Evolutionary conservation across 2,113 vertebrate species (phyloP), one percentile per base, ranked within the genome.

Genomic region (Prochilodus magdalenae): DNA sequence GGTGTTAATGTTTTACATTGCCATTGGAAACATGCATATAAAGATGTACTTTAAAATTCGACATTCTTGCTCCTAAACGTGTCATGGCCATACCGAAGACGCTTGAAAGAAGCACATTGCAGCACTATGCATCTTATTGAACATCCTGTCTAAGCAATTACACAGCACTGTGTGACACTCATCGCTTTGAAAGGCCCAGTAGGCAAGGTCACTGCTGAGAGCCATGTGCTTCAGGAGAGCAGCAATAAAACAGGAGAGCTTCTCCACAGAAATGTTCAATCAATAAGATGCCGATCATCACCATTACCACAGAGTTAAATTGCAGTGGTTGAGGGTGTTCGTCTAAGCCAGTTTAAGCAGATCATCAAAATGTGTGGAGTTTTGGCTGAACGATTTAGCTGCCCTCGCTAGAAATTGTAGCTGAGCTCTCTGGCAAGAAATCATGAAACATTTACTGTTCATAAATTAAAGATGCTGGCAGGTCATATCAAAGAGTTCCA

Each of bases 381-480:
- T 16, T 67, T 22, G 26, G 24, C 75, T 77, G 75, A 47, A 66
- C 6, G 6, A 36, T 18, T 66, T 69, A 20, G 30, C 65, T 40
- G 29, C 29, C n/a, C 29, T 27, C 13, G 49, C 67, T 79, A 60
- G 30, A 57, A 79, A 72, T 72, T 71, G 49, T 79, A 47, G 26
- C 36, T 22, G 18, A 59, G 16, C 36, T 62, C 53, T 59, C 66
- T 59, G 66, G 51, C 33, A 29, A 4, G 18, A 60, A 60, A 73
- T 72, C 36, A 40, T 80, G 24, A 80, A 62, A 72, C 27, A 73
- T 80, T 73, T 72, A 59, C 36, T 33, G 24, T 1, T 40, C 78
- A 51, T 80, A 79, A 70, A 79, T 79, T 30, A 33, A 47, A 71
- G 36, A 71, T 36, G 77, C 72, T 30, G 20, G 30, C 55, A 24